Percentiles rank a stretch among this genome's conserved stretches.
phyloP scores from a whole-genome alignment of 2,888 invertebrate species.

The Gerosis bhagava region DNA sequence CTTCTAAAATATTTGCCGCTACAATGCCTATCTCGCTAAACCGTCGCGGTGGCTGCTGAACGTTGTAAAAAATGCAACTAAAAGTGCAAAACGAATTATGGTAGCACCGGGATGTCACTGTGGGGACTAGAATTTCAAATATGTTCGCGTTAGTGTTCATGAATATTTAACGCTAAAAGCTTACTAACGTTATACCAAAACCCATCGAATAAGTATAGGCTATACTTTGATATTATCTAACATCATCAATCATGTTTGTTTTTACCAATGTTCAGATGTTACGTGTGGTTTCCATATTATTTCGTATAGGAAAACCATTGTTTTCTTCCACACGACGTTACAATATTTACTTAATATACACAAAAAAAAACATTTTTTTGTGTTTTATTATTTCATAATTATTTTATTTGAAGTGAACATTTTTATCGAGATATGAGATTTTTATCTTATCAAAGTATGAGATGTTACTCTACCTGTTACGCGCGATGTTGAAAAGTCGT shows the following conservation, averaged over 20 bases:
- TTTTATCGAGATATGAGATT: too few relatives aligned
- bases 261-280: conserved; percentile 11
- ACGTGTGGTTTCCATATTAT: too few relatives aligned
- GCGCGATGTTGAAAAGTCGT: too few relatives aligned
- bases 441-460: too few relatives aligned
- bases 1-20: conserved; percentile 1
- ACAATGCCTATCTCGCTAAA: not conserved
- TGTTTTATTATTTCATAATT: too few relatives aligned
- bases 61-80: conserved; percentile 15
- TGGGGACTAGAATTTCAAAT: not conserved
- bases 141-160: conserved; percentile 15
- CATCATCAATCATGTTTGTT: conserved; percentile 13
- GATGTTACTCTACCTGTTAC: too few relatives aligned
- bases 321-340: too few relatives aligned
- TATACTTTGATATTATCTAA: conserved; percentile 6
- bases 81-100: conserved; percentile 22
- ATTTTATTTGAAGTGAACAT: too few relatives aligned
- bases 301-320: too few relatives aligned
- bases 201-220: conserved; percentile 9
- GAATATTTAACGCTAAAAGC: conserved; percentile 24
- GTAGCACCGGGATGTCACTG: conserved; percentile 7
- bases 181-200: conserved; percentile 24
- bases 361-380: too few relatives aligned
- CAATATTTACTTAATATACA: too few relatives aligned
- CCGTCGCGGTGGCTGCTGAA: conserved; percentile 6